Evolutionary conservation across 2,113 vertebrate species (phyloP).

Genomic region (Oxyura jamaicensis): DNA sequence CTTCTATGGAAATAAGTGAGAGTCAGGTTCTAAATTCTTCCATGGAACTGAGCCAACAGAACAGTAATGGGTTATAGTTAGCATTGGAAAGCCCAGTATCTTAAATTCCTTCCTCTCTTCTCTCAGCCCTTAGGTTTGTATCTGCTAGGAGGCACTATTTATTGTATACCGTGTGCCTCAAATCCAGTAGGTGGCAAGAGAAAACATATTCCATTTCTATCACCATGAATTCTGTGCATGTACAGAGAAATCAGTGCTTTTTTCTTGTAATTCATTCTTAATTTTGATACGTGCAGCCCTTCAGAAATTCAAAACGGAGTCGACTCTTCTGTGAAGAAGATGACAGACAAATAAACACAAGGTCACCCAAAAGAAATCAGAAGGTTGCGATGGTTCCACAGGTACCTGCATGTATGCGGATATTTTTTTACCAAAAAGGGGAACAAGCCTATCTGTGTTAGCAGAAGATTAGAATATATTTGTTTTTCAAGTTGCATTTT

Average conservation of each 20-base stretch:
- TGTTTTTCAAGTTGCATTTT: neutral
- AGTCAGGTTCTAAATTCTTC: constrained; percentile 41
- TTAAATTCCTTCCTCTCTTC: neutral
- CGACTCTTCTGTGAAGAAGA: constrained; percentile 94
- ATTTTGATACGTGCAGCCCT: constrained; percentile 81
- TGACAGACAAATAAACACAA: constrained; percentile 85
- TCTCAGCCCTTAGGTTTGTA: neutral
- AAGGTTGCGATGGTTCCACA: constrained; percentile 90
- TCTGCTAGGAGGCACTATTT: neutral
- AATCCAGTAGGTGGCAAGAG: neutral
- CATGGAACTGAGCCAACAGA: constrained; percentile 17
- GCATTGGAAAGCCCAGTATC: constrained; percentile 29
- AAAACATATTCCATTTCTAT: neutral
- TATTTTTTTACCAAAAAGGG: neutral
- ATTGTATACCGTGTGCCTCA: neutral
- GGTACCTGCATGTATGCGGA: constrained; percentile 74
- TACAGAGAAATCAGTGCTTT: neutral
- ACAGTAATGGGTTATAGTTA: constrained; percentile 48
- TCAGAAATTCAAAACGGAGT: constrained; percentile 94
- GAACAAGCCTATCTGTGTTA: neutral
- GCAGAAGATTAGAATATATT: neutral
- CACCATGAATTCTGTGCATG: constrained; percentile 1
- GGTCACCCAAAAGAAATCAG: constrained; percentile 94
- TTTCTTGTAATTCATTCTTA: constrained; percentile 46
- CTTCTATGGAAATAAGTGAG: constrained; percentile 50